phyloP scores from a whole-genome alignment of 2,113 vertebrate species.

The Chlorocebus sabaeus region DNA sequence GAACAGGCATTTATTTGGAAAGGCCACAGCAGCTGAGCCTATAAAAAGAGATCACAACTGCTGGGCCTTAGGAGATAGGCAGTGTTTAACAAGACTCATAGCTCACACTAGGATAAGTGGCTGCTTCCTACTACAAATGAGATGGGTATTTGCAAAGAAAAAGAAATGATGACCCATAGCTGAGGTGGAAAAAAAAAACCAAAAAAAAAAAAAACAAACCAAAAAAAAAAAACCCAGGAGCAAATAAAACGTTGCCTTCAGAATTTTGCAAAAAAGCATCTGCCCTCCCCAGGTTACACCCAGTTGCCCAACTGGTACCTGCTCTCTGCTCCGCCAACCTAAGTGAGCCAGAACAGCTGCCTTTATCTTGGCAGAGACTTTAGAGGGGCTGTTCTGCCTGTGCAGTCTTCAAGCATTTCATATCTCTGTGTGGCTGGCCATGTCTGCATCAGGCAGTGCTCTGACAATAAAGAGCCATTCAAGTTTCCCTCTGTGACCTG shows the following conservation, averaged over 20 bases:
- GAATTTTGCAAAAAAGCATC: background rate
- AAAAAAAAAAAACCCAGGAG: too few species aligned
- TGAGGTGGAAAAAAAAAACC: background rate
- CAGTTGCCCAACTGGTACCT: background rate
- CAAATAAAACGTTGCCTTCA: background rate
- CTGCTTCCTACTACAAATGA: background rate
- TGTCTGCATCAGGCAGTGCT: slow-evolving; percentile 46
- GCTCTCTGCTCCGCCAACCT: background rate
- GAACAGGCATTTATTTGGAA: background rate
- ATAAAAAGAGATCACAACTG: background rate
- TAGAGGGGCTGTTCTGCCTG: background rate
- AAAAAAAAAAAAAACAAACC: background rate
- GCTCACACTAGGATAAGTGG: background rate
- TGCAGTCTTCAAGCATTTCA: slow-evolving; percentile 20
- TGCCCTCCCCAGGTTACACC: too few species aligned
- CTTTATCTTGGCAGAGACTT: slow-evolving; percentile 49
- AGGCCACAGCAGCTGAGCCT: background rate
- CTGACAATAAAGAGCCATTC: slow-evolving; percentile 68
- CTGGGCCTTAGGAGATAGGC: background rate
- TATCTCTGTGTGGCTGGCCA: background rate
- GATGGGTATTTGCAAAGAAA: background rate
- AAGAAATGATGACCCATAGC: background rate
- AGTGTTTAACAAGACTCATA: background rate
- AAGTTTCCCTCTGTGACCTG: slow-evolving; percentile 49
- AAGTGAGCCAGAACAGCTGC: background rate